Evolutionary conservation across 2,888 invertebrate genomes (phyloP).

Genomic region (Hyalella azteca): DNA sequence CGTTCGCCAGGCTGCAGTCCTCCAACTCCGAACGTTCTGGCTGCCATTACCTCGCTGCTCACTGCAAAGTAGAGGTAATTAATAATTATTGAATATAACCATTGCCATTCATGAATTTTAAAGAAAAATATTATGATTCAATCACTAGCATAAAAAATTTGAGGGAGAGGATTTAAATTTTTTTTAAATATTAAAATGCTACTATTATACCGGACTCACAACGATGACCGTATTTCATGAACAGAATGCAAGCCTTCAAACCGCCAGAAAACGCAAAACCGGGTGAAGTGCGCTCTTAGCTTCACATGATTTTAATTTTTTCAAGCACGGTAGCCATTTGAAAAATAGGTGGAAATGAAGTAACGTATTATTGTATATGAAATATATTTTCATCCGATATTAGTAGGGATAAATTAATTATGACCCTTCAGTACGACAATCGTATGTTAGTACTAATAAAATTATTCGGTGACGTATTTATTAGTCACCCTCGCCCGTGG

Average conservation of each 20-base stretch:
- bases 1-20: slow-evolving; percentile 44
- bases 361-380: too few relatives aligned
- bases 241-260: neutral
- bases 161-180: neutral
- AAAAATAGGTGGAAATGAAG: too few relatives aligned
- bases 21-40: slow-evolving; percentile 63
- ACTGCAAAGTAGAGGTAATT: slow-evolving; percentile 65
- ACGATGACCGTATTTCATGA: neutral
- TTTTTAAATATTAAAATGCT: neutral
- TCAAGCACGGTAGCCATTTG: too few relatives aligned
- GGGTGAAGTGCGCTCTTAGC: too few relatives aligned
- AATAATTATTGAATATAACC: too few relatives aligned
- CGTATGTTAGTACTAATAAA: too few relatives aligned
- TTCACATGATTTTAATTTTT: too few relatives aligned
- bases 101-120: too few relatives aligned
- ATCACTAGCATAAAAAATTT: neutral
- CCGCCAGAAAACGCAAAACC: too few relatives aligned
- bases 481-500: slow-evolving; percentile 39
- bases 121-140: neutral
- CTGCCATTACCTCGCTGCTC: slow-evolving; percentile 74
- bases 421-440: too few relatives aligned
- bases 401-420: too few relatives aligned
- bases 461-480: neutral
- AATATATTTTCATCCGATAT: too few relatives aligned
- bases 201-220: neutral